Evolutionary conservation across 1,140 invertebrate species (phyloP).

Genomic region (Apis florea): DNA sequence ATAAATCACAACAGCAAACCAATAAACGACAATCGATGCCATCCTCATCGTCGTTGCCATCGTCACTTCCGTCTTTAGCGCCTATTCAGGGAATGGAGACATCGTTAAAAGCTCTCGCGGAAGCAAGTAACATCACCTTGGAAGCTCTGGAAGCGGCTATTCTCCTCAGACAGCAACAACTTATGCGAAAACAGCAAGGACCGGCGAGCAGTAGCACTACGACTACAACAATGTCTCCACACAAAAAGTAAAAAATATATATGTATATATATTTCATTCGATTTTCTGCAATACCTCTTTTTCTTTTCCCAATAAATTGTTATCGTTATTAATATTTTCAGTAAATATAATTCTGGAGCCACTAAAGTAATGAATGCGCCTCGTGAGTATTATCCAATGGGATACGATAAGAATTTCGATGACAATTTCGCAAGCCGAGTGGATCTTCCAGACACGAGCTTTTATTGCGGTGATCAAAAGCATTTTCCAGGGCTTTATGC

Average conservation of each 20-base stretch:
- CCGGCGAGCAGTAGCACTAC: constrained; percentile 77
- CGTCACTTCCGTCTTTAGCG: constrained; percentile 66
- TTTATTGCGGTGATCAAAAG: constrained; percentile 93
- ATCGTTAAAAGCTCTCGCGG: constrained; percentile 80
- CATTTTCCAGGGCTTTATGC: constrained; percentile 94
- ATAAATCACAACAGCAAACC: constrained; percentile 67
- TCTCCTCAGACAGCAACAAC: constrained; percentile 84
- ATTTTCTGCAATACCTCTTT: too few relatives aligned
- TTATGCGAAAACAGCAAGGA: constrained; percentile 82
- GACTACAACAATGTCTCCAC: constrained; percentile 52
- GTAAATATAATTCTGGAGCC: constrained; percentile 71
- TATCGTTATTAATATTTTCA: constrained; percentile 33
- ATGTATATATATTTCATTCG: neutral
- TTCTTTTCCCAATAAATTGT: too few relatives aligned
- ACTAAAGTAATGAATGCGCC: constrained; percentile 94
- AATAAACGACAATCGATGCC: constrained; percentile 67
- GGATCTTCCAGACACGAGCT: constrained; percentile 91
- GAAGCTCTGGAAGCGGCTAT: constrained; percentile 88
- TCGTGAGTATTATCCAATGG: constrained; percentile 91
- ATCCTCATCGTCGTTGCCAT: constrained; percentile 35
- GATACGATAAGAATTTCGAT: constrained; percentile 93
- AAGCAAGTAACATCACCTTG: constrained; percentile 87
- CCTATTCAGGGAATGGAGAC: constrained; percentile 80
- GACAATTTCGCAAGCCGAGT: constrained; percentile 92
- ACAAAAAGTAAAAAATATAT: constrained; percentile 64